Percentiles rank a stretch among this genome's conserved stretches.
Evolutionary conservation across 2,113 vertebrate species (phyloP).

Genomic region (Neotoma lepida): DNA sequence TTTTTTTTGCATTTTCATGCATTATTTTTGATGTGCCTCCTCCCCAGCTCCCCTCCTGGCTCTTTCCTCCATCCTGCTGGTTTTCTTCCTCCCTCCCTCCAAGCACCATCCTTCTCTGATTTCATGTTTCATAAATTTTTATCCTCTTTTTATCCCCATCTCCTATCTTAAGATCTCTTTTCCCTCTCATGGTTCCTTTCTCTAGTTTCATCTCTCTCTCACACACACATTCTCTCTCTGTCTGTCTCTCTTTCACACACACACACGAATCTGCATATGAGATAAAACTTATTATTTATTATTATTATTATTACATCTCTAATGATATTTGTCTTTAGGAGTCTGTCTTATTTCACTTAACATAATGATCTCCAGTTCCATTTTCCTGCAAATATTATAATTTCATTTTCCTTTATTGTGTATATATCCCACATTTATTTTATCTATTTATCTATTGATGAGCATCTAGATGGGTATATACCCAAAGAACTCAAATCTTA

Average conservation of each 20-base stretch:
- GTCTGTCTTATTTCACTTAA: not conserved
- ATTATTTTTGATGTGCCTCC: not conserved
- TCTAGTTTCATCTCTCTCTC: not conserved
- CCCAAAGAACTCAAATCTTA: not conserved
- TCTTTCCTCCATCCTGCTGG: not conserved
- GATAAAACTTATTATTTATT: not conserved
- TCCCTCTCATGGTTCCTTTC: not conserved
- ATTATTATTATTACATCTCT: not conserved
- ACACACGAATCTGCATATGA: not conserved
- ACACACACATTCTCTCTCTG: not conserved
- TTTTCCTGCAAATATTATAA: not conserved
- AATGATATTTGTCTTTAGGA: not conserved
- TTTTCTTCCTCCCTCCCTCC: not conserved
- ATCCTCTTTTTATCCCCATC: not conserved
- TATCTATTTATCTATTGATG: not conserved
- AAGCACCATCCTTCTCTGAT: not conserved
- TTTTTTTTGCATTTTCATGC: not conserved
- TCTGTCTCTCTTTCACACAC: not conserved
- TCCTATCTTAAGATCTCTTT: not conserved
- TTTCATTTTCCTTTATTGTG: not conserved
- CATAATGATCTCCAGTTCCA: not conserved
- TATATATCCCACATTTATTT: not conserved
- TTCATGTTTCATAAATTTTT: not conserved
- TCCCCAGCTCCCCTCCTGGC: not conserved
- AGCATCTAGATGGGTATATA: not conserved